phyloP scores from a whole-genome alignment of 2,888 invertebrate genomes.

The Congeria kusceri region DNA sequence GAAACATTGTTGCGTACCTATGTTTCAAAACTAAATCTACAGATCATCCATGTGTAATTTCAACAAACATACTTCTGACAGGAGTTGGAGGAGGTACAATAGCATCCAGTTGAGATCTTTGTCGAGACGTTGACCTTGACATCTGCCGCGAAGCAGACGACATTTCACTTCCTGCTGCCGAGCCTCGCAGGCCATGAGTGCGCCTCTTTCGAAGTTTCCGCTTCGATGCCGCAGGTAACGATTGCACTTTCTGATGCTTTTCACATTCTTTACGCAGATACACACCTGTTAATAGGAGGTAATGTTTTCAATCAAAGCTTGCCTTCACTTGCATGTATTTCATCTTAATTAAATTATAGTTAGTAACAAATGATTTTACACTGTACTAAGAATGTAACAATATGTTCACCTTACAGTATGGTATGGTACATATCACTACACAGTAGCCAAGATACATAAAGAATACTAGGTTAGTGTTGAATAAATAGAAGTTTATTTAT shows the following conservation, averaged over 20 bases:
- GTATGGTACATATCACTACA: too few relatives aligned
- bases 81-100: conserved; percentile 70
- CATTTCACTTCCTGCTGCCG: conserved; percentile 30
- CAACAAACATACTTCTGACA: conserved; percentile 68
- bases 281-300: conserved; percentile 34
- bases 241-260: conserved; percentile 37
- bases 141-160: conserved; percentile 39
- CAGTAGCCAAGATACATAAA: too few relatives aligned
- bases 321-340: too few relatives aligned
- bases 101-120: conserved; percentile 45
- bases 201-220: conserved; percentile 68
- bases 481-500: too few relatives aligned
- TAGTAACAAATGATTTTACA: too few relatives aligned
- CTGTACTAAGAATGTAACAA: too few relatives aligned
- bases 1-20: too few relatives aligned
- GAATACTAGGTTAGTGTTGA: too few relatives aligned
- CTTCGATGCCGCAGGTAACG: conserved; percentile 46
- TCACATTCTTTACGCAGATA: conserved; percentile 62
- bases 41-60: too few relatives aligned
- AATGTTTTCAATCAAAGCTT: background rate
- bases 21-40: too few relatives aligned
- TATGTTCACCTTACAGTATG: too few relatives aligned
- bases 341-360: too few relatives aligned
- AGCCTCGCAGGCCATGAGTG: conserved; percentile 49
- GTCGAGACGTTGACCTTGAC: conserved; percentile 7